Evolutionary conservation across 2,888 invertebrate genomes (phyloP).

Genomic region (Steinernema scapterisci): DNA sequence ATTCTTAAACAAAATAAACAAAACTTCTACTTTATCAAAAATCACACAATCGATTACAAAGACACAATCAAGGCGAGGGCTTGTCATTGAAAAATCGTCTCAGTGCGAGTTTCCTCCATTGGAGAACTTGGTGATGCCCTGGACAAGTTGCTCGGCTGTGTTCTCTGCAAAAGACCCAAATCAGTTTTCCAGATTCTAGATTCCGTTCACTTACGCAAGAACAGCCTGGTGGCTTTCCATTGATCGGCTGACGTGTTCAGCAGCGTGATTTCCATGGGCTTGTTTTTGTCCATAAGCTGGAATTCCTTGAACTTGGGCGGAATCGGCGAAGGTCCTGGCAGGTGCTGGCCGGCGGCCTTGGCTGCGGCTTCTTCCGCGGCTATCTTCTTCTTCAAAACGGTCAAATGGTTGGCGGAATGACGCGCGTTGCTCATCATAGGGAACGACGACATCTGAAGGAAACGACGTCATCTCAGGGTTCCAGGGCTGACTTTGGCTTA

Average conservation of each 20-base stretch:
- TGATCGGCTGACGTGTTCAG: conserved; percentile 25
- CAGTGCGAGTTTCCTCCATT: conserved; percentile 1
- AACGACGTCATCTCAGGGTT: background rate
- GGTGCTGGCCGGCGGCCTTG: background rate
- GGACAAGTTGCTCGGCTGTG: conserved; percentile 24
- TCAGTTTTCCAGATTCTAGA: background rate
- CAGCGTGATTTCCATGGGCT: conserved; percentile 12
- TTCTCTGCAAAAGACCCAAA: background rate
- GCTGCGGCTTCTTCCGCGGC: background rate
- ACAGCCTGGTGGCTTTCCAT: conserved; percentile 23
- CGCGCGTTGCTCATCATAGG: conserved; percentile 51
- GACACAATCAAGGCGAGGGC: background rate
- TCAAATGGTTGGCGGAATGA: conserved; percentile 40
- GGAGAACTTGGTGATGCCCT: conserved; percentile 17
- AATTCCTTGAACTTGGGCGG: background rate
- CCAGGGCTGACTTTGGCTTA: background rate
- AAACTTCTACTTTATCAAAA: too few species aligned
- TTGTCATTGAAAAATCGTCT: conserved; percentile 4
- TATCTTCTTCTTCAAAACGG: background rate
- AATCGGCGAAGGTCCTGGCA: background rate
- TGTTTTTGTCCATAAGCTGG: background rate
- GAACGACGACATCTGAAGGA: conserved; percentile 48
- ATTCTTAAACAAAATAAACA: too few species aligned
- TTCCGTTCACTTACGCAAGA: background rate
- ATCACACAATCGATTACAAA: too few species aligned